Conservation (phyloP, 2,113 vertebrate genomes). For the Cranoglanis bouderius region DNA sequence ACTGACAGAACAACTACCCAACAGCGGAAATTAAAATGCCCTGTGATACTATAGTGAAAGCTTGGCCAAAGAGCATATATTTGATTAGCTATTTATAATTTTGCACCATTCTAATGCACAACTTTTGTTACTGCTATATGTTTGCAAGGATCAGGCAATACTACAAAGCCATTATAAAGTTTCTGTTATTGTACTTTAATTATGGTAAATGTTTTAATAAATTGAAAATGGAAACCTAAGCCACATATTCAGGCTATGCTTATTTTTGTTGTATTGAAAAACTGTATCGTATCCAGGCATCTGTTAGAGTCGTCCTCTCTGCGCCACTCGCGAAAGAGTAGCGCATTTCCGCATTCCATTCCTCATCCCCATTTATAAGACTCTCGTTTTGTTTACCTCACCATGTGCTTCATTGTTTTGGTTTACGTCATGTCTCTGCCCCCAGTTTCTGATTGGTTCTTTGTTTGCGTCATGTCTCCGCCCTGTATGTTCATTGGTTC, state of each 20-base stretch:
- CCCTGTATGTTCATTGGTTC: no score
- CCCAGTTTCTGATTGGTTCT: no score
- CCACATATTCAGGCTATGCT: not conserved
- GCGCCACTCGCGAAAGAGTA: no score
- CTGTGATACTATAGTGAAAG: not conserved
- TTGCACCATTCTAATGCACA: not conserved
- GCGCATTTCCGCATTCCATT: no score
- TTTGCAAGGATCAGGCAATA: not conserved
- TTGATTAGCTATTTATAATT: not conserved
- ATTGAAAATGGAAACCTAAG: not conserved
- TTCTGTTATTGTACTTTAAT: not conserved
- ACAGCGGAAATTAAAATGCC: not conserved
- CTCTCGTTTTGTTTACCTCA: no score
- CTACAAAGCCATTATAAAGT: not conserved
- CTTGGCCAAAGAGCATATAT: not conserved
- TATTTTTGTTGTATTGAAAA: not conserved
- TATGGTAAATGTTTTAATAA: not conserved
- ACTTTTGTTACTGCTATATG: no score
- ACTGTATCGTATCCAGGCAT: not conserved
- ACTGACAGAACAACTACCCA: not conserved
- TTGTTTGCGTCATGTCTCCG: no score
- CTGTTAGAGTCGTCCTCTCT: no score
- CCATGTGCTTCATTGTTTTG: no score
- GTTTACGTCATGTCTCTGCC: no score
- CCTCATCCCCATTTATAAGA: no score